Percentiles rank a stretch among this genome's conserved stretches.
Conservation (phyloP, 1,140 invertebrate genomes). For the Bombyx mandarina region DNA sequence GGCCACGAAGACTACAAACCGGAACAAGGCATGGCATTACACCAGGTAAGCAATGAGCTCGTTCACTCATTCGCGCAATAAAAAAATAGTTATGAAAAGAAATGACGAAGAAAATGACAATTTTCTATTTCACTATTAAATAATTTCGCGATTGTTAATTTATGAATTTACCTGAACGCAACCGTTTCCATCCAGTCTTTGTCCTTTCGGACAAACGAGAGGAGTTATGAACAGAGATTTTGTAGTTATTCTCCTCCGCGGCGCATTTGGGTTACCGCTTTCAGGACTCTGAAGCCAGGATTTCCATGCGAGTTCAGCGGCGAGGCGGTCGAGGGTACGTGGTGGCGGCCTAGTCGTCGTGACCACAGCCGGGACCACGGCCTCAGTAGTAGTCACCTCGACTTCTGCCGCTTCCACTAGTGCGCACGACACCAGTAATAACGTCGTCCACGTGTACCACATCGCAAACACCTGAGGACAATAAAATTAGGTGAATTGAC, state of each 20-base stretch:
- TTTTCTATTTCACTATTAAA: no score
- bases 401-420: constrained; percentile 42
- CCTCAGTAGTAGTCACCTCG: constrained; percentile 13
- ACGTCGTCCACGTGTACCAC: constrained; percentile 59
- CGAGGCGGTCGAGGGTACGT: constrained; percentile 52
- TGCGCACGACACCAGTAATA: constrained; percentile 57
- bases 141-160: no score
- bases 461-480: constrained; percentile 59
- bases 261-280: constrained; percentile 48
- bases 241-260: constrained; percentile 54
- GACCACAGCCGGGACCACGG: constrained; percentile 18
- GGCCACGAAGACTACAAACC: no score
- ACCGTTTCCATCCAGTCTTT: constrained; percentile 49
- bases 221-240: constrained; percentile 62
- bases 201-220: constrained; percentile 52
- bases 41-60: no score
- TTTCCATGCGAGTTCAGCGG: constrained; percentile 54
- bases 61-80: no score
- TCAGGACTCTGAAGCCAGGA: constrained; percentile 56
- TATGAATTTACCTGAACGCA: constrained; percentile 42
- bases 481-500: background rate
- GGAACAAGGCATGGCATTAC: no score
- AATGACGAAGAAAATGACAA: no score
- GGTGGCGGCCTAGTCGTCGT: constrained; percentile 43
- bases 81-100: no score